Conservation (phyloP, 2,113 vertebrate species). For the Heliornis fulica region DNA sequence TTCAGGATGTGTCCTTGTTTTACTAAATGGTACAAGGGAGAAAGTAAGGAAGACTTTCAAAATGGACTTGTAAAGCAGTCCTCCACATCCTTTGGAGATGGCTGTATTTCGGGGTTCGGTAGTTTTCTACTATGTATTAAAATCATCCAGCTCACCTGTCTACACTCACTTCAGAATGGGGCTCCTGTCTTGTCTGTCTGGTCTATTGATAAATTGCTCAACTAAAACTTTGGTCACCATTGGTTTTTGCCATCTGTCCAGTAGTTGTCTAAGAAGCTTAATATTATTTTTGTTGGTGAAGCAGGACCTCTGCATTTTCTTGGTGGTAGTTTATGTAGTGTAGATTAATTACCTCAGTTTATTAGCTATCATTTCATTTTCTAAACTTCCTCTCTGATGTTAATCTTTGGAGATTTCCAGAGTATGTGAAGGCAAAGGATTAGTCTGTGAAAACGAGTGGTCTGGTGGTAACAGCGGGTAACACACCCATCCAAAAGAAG, state of each 20-base stretch:
- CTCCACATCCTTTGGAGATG: background rate
- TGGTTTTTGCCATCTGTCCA: background rate
- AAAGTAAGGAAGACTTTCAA: background rate
- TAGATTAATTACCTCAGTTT: background rate
- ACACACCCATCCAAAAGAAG: background rate
- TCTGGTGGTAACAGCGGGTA: background rate
- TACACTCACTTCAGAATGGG: background rate
- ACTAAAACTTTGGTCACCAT: accelerated
- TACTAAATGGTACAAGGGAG: background rate
- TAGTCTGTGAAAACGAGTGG: background rate
- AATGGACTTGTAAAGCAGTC: background rate
- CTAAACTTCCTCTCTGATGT: background rate
- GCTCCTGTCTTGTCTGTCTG: background rate
- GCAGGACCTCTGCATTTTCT: background rate
- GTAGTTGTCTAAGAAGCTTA: background rate
- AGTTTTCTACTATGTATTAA: background rate
- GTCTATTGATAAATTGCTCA: background rate
- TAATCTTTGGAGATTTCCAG: background rate
- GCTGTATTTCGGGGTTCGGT: background rate
- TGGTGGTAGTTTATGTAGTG: background rate
- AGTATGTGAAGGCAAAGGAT: background rate
- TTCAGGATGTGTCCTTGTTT: background rate
- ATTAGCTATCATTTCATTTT: background rate
- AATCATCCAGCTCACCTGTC: background rate
- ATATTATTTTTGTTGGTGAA: background rate